Evolutionary conservation across 2,113 vertebrate genomes (phyloP).

Genomic region (Siniperca chuatsi): DNA sequence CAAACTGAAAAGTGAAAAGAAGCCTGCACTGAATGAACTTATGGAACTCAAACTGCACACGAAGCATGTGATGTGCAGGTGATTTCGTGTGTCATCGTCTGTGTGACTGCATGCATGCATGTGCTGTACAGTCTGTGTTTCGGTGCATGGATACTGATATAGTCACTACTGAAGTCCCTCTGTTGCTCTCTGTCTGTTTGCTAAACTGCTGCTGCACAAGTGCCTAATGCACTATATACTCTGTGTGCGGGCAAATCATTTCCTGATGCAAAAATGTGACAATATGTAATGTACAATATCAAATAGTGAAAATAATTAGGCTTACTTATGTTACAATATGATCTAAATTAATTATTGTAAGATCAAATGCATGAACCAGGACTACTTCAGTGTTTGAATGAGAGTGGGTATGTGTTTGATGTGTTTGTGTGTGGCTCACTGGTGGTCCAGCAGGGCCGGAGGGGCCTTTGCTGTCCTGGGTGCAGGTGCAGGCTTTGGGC

Average conservation of each 20-base stretch:
- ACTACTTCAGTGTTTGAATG: too few relatives aligned
- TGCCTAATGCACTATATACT: too few relatives aligned
- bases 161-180: too few relatives aligned
- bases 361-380: too few relatives aligned
- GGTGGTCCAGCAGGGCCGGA: conserved; percentile 91
- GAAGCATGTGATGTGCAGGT: not conserved
- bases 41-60: rapidly evolving
- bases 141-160: too few relatives aligned
- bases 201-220: too few relatives aligned
- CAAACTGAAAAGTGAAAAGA: not conserved
- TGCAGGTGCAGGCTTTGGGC: conserved; percentile 95
- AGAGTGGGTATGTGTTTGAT: not conserved
- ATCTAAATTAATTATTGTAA: not conserved
- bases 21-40: not conserved
- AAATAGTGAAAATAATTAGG: too few relatives aligned
- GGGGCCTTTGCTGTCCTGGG: conserved; percentile 92
- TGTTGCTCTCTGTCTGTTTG: too few relatives aligned
- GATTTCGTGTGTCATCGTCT: not conserved
- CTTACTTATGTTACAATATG: not conserved
- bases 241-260: too few relatives aligned
- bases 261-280: too few relatives aligned
- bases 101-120: not conserved
- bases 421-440: conserved; percentile 80
- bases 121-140: not conserved
- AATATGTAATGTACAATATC: too few relatives aligned